Conservation (phyloP, 2,888 invertebrate species). For the Alviniconcha strummeri region DNA sequence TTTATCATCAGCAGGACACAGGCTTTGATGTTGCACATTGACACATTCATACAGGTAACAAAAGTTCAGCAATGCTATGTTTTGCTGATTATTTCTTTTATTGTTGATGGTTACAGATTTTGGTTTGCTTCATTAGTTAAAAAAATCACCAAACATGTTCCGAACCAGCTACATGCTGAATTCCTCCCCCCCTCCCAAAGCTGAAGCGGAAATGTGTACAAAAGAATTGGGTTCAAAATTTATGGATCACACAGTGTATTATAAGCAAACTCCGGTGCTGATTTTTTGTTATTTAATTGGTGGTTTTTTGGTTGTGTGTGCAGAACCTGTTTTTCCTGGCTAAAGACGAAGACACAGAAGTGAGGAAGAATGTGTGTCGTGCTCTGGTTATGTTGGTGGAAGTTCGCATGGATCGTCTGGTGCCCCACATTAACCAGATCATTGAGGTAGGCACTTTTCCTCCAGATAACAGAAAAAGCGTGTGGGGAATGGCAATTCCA, state of each 20-base stretch:
- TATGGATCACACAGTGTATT: not conserved
- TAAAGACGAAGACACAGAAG: conserved; percentile 96
- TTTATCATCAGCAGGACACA: conserved; percentile 96
- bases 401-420: conserved; percentile 93
- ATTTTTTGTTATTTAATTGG: not conserved
- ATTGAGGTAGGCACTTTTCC: too few relatives aligned
- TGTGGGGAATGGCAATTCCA: too few relatives aligned
- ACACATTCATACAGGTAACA: conserved; percentile 86
- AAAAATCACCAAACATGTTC: not conserved
- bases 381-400: conserved; percentile 97
- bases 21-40: conserved; percentile 95
- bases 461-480: too few relatives aligned
- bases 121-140: not conserved
- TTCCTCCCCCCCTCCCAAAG: too few relatives aligned
- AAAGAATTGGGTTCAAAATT: too few relatives aligned
- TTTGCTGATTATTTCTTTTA: not conserved
- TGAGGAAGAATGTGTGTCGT: conserved; percentile 97
- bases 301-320: conserved; percentile 36
- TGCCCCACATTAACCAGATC: too few relatives aligned
- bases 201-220: too few relatives aligned
- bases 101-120: not conserved
- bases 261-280: not conserved
- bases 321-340: conserved; percentile 94
- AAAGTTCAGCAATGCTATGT: not conserved
- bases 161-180: not conserved